A percentile compares a stretch with the other conserved stretches of the same genome.
phyloP scores from a whole-genome alignment of 2,113 vertebrate species.

The Mirounga angustirostris region DNA sequence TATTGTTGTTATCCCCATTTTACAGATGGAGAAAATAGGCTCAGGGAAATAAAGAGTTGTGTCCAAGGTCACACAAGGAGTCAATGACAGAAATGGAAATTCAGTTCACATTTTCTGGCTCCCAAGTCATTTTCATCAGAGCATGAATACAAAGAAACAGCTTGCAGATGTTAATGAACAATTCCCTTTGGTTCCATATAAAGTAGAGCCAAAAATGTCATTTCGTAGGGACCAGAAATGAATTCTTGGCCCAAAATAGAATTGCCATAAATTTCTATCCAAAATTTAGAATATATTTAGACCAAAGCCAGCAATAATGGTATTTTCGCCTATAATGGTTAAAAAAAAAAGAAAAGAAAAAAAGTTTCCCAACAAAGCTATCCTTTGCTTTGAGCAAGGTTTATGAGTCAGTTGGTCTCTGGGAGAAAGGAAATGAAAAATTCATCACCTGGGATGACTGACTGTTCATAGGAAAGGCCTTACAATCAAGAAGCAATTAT shows the following conservation, averaged over 20 bases:
- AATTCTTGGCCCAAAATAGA: conserved; percentile 67
- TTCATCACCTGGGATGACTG: background rate
- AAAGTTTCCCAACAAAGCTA: conserved; percentile 1
- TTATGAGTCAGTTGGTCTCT: background rate
- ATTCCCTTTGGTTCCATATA: conserved; percentile 66
- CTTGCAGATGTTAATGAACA: conserved; percentile 78
- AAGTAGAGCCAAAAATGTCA: conserved; percentile 72
- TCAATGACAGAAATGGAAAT: conserved; percentile 41
- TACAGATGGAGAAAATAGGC: conserved; percentile 9
- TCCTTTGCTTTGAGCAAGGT: background rate
- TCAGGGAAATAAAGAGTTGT: background rate
- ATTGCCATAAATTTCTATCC: conserved; percentile 65
- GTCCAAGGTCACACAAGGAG: background rate
- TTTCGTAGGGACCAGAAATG: conserved; percentile 63
- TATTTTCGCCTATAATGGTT: conserved; percentile 2
- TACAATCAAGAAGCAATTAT: background rate
- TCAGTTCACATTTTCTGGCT: conserved; percentile 65
- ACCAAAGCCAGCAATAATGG: conserved; percentile 52
- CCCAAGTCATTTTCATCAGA: conserved; percentile 66
- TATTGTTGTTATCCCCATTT: conserved; percentile 29
- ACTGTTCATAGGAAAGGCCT: background rate
- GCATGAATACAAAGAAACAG: conserved; percentile 66
- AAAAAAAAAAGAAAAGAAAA: background rate
- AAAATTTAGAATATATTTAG: conserved; percentile 71
- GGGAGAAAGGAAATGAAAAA: background rate